Evolutionary conservation across 2,797 vertebrate genomes (phyloP), one percentile per base, ranked within the genome.

Genomic region (Muscicapa comitata): DNA sequence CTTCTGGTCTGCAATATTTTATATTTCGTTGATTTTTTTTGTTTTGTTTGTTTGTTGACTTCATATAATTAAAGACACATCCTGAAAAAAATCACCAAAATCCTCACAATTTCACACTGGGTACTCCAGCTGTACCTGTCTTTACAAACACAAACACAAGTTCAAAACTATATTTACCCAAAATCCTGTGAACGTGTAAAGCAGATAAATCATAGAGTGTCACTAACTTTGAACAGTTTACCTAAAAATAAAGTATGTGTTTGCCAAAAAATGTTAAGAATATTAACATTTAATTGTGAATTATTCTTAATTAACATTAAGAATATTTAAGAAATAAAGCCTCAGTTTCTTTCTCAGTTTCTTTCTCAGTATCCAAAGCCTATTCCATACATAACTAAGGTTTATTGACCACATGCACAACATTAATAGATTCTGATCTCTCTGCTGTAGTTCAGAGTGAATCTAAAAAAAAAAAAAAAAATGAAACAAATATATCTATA

Each of bases 161-260:
- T 50, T 68, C n/a, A 61, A 43, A 78, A 72, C 9, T 28, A 0
- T 50, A 37, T 72, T 92, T 62, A n/a, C 48, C 40, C 13, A 29
- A 33, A 37, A 2, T 4, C 2, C 8, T 73, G 9, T 13, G 68
- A 95, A 87, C 48, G 31, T 81, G 13, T 16, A 81, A 91, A 85
- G 42, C 45, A 72, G 66, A 95, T 86, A 93, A 95, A 86, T 94
- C 45, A 91, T 77, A 88, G 48, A 45, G 17, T 70, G 66, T 50
- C 65, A 90, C 91, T 92, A 78, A 86, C 85, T 96, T 76, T 18
- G 19, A 95, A 95, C 43, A 91, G 59, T 96, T 97, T 96, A 18
- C 59, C 73, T 95, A 95, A 95, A 57, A 94, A 84, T 91, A 94
- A 90, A 74, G 48, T 53, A 68, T 2, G 13, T n/a, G 7, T 74